phyloP scores from a whole-genome alignment of 2,113 vertebrate genomes.

The Galeopterus variegatus region DNA sequence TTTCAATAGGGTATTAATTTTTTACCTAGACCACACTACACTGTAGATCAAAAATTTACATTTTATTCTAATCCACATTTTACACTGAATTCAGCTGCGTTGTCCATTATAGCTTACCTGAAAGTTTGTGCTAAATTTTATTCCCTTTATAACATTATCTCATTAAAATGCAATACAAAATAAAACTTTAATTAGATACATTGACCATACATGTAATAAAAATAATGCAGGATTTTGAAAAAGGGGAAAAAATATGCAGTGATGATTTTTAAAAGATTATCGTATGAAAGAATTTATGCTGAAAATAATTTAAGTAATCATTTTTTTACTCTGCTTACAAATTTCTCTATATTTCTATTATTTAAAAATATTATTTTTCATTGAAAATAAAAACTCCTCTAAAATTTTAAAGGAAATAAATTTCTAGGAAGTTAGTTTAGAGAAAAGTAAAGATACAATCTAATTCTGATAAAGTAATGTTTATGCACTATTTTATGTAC shows the following conservation, averaged over 20 bases:
- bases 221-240: background rate
- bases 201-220: slow-evolving; percentile 20
- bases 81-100: background rate
- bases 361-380: slow-evolving; percentile 35
- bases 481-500: background rate
- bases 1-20: background rate
- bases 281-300: background rate
- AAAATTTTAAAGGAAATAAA: slow-evolving; percentile 16
- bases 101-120: background rate
- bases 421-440: slow-evolving; percentile 34
- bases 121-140: too few relatives aligned
- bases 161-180: slow-evolving; percentile 2
- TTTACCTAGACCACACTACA: background rate
- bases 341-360: background rate
- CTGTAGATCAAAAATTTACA: background rate
- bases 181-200: slow-evolving; percentile 13
- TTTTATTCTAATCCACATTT: background rate
- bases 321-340: background rate
- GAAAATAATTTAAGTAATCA: background rate
- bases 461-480: background rate
- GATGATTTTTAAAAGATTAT: background rate
- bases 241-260: background rate
- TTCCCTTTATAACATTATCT: background rate
- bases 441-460: slow-evolving; percentile 14
- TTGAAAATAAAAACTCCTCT: background rate